These are phyloP conservation scores for Cladopsammia gracilis DNA, from an alignment of 64 coral and sea anemone species.

Conservation along the genomic window DNA sequence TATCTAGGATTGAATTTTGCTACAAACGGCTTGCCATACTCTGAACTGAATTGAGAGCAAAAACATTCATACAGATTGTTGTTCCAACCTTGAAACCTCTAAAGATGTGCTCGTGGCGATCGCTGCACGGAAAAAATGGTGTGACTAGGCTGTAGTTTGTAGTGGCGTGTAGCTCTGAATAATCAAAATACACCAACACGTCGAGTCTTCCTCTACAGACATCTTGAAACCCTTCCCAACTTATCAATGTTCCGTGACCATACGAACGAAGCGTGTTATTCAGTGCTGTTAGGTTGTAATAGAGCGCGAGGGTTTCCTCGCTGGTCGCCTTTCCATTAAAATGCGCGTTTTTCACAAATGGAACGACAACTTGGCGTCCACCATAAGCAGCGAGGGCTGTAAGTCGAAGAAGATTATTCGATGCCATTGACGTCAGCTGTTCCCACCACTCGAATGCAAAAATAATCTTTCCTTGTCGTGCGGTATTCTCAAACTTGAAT, in stretches of 20 bases:
- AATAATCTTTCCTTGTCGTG: background rate
- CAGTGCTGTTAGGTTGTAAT: slow-evolving; percentile 70
- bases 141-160: background rate
- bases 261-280: slow-evolving; percentile 70
- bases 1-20: too few relatives aligned
- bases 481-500: too few relatives aligned
- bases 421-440: background rate
- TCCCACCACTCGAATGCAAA: background rate
- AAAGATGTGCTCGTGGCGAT: background rate
- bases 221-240: slow-evolving; percentile 74
- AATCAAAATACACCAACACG: slow-evolving; percentile 86
- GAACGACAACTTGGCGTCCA: slow-evolving; percentile 71
- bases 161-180: slow-evolving; percentile 47
- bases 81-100: background rate
- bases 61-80: slow-evolving; percentile 27
- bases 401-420: slow-evolving; percentile 83
- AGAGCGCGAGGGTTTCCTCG: slow-evolving; percentile 62
- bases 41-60: slow-evolving; percentile 61
- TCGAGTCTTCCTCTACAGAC: slow-evolving; percentile 78
- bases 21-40: too few relatives aligned
- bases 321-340: slow-evolving; percentile 56
- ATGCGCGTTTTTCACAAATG: slow-evolving; percentile 86
- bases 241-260: slow-evolving; percentile 80
- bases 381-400: slow-evolving; percentile 75
- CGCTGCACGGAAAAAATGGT: background rate